Evolutionary conservation across 2,888 invertebrate species (phyloP).

Genomic region (Metalampra italica): DNA sequence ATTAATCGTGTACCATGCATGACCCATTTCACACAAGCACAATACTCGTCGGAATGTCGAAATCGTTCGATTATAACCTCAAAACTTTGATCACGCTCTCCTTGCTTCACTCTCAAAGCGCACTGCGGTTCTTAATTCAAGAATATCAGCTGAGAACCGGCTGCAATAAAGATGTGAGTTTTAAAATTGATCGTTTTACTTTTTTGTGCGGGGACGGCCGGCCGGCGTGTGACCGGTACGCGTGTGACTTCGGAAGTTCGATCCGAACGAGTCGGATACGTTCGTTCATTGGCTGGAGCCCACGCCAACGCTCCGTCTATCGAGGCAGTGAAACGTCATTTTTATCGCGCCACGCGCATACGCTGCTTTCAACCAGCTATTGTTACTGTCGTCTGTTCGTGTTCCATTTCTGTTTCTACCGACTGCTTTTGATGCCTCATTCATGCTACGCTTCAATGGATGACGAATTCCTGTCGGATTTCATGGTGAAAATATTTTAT

Average conservation of each 20-base stretch:
- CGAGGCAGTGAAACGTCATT: conserved; percentile 49
- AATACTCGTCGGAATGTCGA: conserved; percentile 21
- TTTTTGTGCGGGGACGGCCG: conserved; percentile 27
- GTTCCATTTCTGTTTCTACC: conserved; percentile 21
- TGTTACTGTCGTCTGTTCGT: conserved; percentile 12
- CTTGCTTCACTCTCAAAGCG: background rate
- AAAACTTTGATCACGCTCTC: conserved; percentile 26
- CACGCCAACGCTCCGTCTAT: conserved; percentile 21
- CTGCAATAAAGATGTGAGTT: background rate
- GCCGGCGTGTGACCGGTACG: conserved; percentile 36
- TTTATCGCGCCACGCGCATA: conserved; percentile 57
- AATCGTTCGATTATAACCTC: conserved; percentile 29
- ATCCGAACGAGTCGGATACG: conserved; percentile 16
- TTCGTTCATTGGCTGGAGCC: conserved; percentile 30
- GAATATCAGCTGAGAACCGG: too few species aligned
- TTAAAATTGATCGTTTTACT: background rate
- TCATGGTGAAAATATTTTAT: background rate
- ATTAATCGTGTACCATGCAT: conserved; percentile 19
- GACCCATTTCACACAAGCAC: conserved; percentile 37
- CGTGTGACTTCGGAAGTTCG: conserved; percentile 28
- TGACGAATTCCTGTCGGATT: background rate
- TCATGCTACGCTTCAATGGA: conserved; percentile 12
- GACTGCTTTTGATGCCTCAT: background rate
- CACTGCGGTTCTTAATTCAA: background rate
- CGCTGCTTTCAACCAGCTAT: conserved; percentile 30